Evolutionary conservation across 2,888 invertebrate genomes (phyloP), one percentile per base, ranked within the genome.

Genomic region (Diaperis boleti): DNA sequence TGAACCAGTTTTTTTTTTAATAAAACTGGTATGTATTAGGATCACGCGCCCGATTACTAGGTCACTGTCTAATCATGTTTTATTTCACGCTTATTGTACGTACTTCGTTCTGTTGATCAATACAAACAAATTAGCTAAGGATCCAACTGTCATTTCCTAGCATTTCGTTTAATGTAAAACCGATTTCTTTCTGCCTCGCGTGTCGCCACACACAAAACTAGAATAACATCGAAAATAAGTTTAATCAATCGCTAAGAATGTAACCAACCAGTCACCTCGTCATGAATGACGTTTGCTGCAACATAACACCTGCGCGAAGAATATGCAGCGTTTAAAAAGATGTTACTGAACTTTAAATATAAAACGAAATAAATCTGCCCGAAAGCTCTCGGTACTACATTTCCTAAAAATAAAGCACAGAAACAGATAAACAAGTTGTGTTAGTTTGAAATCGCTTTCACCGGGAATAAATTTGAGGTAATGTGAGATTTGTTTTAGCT

Each of bases 41-140:
- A 33, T 49, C 31, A 49, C 47, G 47, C 37, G n/a, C n/a, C n/a
- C n/a, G 37, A 49, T 49, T 49, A 33, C 33, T 49, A 49, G 49
- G 49, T 49, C 49, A 49, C 49, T 17, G 33, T 8, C 35, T 50
- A 35, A 52, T 37, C 14, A 37, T 13, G 39, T 52, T 52, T 52
- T 52, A 52, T 39, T 37, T 52, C 22, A 20, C 37, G 37, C 37
- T 10, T n/a, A 14, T 13, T 37, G 37, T 37, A 11, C 11, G 14
- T 13, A 10, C 37, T 4, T 37, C 11, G 11, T 37, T 37, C 14
- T 14, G 13, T 37, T 14, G 18, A 52, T 52, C 52, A 39, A 52
- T 52, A 52, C 13, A 37, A 37, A 37, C 18, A 52, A 52, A 52
- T 52, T 52, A 49, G 10, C n/a, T 33, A 52, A 35, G 17, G 17